These are phyloP conservation scores for Oreohelix idahoensis DNA, from an alignment of 1,140 invertebrate genomes.

Conservation along the genomic window DNA sequence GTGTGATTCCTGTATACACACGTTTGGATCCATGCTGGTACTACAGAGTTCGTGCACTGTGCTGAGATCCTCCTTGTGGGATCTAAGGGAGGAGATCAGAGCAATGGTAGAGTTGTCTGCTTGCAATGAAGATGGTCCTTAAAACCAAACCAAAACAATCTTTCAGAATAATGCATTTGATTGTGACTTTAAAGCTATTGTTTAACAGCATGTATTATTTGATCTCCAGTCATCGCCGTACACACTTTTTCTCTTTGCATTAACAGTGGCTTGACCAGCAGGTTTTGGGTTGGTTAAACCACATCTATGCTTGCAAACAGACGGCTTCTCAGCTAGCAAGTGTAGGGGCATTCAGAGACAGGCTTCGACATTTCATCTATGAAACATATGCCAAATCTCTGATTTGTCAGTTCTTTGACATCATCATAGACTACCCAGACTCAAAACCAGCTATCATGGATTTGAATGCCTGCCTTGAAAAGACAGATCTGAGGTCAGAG, in stretches of 20 bases:
- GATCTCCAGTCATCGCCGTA: no score
- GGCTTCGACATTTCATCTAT: slow-evolving; percentile 86
- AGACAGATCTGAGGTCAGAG: slow-evolving; percentile 84
- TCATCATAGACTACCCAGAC: slow-evolving; percentile 97
- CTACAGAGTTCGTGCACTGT: no score
- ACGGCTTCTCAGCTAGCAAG: slow-evolving; percentile 74
- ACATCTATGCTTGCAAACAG: slow-evolving; percentile 81
- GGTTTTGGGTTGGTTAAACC: slow-evolving; percentile 86
- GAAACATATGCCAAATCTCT: slow-evolving; percentile 90
- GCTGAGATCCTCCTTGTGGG: no score
- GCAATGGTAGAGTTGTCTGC: no score
- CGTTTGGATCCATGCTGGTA: background rate
- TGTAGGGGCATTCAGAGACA: slow-evolving; percentile 65
- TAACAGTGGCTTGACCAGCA: slow-evolving; percentile 85
- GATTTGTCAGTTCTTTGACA: slow-evolving; percentile 94
- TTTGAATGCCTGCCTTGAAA: slow-evolving; percentile 87
- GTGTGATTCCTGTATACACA: background rate
- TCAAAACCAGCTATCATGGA: slow-evolving; percentile 94
- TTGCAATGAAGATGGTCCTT: no score
- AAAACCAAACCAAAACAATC: no score
- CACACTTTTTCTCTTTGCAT: no score
- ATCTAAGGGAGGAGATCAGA: no score
- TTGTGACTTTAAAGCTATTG: background rate
- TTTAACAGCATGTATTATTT: no score
- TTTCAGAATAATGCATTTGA: background rate